Evolutionary conservation across 2,113 vertebrate genomes (phyloP).

Genomic region (Henicopernis longicauda): DNA sequence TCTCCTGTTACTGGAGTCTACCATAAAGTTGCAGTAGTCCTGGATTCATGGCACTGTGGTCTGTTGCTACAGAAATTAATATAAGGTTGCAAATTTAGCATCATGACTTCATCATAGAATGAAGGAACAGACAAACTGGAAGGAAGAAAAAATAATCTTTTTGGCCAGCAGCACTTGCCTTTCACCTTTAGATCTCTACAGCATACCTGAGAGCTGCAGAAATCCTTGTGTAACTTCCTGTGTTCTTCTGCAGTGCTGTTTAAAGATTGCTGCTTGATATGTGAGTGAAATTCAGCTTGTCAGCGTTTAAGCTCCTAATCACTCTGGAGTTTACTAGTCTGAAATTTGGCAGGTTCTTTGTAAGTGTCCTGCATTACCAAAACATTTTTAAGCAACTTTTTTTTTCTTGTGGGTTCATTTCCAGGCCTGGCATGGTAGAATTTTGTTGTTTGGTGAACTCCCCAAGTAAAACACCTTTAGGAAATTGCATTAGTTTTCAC

Average conservation of each 20-base stretch:
- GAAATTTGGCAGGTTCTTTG: background rate
- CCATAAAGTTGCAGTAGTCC: background rate
- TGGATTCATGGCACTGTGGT: background rate
- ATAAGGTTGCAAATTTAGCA: background rate
- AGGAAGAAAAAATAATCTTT: background rate
- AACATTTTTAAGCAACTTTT: background rate
- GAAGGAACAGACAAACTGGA: background rate
- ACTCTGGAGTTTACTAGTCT: background rate
- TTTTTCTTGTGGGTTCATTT: background rate
- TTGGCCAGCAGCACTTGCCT: background rate
- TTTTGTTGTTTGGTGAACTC: background rate
- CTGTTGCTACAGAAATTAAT: constrained; percentile 24
- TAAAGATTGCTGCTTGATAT: background rate
- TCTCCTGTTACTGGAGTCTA: background rate
- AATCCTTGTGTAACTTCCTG: background rate
- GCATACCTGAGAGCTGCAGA: background rate
- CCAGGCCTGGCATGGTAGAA: background rate
- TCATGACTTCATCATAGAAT: background rate
- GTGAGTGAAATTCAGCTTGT: background rate
- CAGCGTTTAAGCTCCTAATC: background rate
- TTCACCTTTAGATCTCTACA: background rate
- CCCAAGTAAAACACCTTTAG: background rate
- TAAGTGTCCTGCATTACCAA: background rate
- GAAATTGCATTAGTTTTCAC: background rate
- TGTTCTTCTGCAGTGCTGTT: background rate